phyloP scores from a whole-genome alignment of 2,888 invertebrate genomes.

The Trimorus sp. region DNA sequence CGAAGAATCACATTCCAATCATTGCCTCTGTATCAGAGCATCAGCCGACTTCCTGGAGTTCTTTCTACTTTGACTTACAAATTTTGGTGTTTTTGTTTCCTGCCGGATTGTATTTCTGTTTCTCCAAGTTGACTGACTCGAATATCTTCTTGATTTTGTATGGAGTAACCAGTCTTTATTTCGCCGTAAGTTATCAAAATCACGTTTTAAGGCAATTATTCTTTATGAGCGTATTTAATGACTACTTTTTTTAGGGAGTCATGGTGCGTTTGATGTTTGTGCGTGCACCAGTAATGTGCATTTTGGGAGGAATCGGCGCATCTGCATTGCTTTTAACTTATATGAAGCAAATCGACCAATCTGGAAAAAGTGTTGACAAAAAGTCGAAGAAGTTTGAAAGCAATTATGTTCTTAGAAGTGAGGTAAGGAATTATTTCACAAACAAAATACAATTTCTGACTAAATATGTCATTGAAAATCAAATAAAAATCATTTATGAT shows the following conservation, averaged over 20 bases:
- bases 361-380: conserved; percentile 85
- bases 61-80: conserved; percentile 98
- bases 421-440: conserved; percentile 82
- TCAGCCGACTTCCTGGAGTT: conserved; percentile 99
- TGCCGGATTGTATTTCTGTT: conserved; percentile 98
- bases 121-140: conserved; percentile 95
- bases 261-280: conserved; percentile 99
- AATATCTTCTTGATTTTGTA: conserved; percentile 99
- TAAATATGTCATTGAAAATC: too few relatives aligned
- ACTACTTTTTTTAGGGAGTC: conserved; percentile 87
- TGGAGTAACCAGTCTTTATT: conserved; percentile 98
- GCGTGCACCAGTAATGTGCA: conserved; percentile 98
- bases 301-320: conserved; percentile 97
- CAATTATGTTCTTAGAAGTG: conserved; percentile 90
- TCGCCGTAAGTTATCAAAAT: conserved; percentile 88
- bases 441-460: neutral
- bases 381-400: conserved; percentile 87
- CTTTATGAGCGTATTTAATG: too few relatives aligned
- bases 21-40: conserved; percentile 99
- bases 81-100: conserved; percentile 98
- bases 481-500: too few relatives aligned
- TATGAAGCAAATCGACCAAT: conserved; percentile 89
- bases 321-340: conserved; percentile 93
- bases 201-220: neutral
- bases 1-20: conserved; percentile 99